Evolutionary conservation across 2,797 vertebrate genomes (phyloP).

Genomic region (Cuniculus paca): DNA sequence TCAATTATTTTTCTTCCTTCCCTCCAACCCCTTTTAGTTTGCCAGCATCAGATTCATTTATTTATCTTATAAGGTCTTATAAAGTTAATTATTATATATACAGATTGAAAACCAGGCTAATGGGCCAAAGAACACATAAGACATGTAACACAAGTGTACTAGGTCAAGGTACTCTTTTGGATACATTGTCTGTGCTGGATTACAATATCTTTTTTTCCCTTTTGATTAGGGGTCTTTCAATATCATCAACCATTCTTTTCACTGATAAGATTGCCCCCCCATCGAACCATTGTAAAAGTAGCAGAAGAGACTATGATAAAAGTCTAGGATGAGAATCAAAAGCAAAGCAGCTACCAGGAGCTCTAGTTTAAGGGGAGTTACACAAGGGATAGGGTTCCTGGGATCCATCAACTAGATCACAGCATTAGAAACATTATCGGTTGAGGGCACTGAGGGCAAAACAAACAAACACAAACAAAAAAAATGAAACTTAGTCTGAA

Average conservation of each 20-base stretch:
- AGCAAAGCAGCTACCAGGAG: background rate
- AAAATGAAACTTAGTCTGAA: background rate
- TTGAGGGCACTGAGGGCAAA: background rate
- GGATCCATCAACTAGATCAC: background rate
- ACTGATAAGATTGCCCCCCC: background rate
- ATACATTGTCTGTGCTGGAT: background rate
- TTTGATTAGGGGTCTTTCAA: slow-evolving; percentile 56
- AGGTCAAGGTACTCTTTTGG: background rate
- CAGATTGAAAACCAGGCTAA: background rate
- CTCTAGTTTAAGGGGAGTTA: background rate
- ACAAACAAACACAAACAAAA: background rate
- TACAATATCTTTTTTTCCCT: background rate
- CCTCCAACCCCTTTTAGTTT: background rate
- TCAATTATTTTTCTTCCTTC: background rate
- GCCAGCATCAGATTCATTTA: background rate
- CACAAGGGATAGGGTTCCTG: background rate
- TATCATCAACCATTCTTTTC: slow-evolving; percentile 11
- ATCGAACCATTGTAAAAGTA: slow-evolving; percentile 52
- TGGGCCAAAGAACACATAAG: background rate
- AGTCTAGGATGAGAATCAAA: slow-evolving; percentile 11
- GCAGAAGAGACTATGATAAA: slow-evolving; percentile 30
- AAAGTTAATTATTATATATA: background rate
- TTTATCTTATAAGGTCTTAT: background rate
- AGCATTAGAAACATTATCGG: background rate
- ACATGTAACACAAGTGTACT: background rate